Evolutionary conservation across 2,797 vertebrate species (phyloP).

Genomic region (Premnoplex brunnescens): DNA sequence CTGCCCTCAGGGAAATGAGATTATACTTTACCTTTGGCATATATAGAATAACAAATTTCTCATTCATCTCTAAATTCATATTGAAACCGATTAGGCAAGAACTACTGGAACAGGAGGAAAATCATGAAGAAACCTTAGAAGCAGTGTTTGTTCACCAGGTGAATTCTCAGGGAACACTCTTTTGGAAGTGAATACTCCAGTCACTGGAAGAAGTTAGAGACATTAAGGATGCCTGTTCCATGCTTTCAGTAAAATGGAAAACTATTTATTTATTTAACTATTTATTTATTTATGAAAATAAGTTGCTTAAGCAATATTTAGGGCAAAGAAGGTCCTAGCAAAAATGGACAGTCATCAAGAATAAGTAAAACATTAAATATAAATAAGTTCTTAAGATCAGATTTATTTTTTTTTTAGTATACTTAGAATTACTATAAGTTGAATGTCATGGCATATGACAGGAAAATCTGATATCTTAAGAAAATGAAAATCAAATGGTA

Average conservation of each 20-base stretch:
- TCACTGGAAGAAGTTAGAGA: neutral
- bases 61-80: neutral
- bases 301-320: neutral
- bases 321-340: neutral
- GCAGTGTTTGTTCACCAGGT: neutral
- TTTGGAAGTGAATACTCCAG: neutral
- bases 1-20: neutral
- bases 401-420: rapidly evolving
- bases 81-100: neutral
- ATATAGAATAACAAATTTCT: neutral
- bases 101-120: neutral
- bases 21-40: neutral
- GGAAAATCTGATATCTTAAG: neutral
- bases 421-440: neutral
- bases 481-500: neutral
- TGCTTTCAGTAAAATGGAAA: neutral
- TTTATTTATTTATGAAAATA: neutral
- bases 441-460: neutral
- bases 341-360: neutral
- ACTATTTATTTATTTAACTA: neutral
- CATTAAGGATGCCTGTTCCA: neutral
- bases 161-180: neutral
- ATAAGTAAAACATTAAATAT: neutral
- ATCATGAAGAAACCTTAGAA: neutral
- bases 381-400: neutral